Base-by-base conservation (phyloP, 2,797 vertebrate genomes). In the Alca torda region DNA sequence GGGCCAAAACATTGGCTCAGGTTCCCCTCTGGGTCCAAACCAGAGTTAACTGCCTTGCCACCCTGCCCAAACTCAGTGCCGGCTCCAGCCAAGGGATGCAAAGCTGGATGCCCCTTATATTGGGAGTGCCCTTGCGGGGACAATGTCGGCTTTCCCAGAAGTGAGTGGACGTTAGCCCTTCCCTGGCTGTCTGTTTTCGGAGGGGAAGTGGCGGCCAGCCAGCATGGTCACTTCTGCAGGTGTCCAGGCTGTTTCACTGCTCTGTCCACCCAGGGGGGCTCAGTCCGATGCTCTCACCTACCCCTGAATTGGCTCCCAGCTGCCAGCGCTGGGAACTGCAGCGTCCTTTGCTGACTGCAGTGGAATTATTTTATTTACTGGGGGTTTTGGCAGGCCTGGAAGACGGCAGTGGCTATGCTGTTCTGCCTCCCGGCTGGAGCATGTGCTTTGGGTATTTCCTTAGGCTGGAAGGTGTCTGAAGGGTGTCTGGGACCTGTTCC, bases 91-190 rank as follows among this genome's bases (percentile, higher is more conserved):
- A 46, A 1, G 72, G 56, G 43, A 11, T 43, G 56, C 17, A 35
- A 10, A 79, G 9, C 31, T n/a, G 83, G 54, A 6, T 2, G 4
- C 53, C 10, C 25, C 11, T 43, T 8, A 4, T 4, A 21, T 12
- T 25, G 35, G 30, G 37, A 53, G 8, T 1, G 0, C 6, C 10
- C 31, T 43, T 20, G 31, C 0, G 0, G 28, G 68, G 16, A 5
- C 1, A 3, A 2, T 13, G 0, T 30, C 0, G 1, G 51, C 50
- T 83, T 53, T 69, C 23, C 59, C 60, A 33, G 54, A 17, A 65
- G 46, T 4, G 13, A 21, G 21, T 1, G 3, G 43, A 25, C 2
- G 3, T 17, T 41, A 45, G 6, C 24, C 15, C 35, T 67, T 30
- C 23, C 56, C 30, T 1, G 1, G 5, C 15, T 0, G 6, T 20